Conservation (phyloP, 2,113 vertebrate species). For the Sula dactylatra region DNA sequence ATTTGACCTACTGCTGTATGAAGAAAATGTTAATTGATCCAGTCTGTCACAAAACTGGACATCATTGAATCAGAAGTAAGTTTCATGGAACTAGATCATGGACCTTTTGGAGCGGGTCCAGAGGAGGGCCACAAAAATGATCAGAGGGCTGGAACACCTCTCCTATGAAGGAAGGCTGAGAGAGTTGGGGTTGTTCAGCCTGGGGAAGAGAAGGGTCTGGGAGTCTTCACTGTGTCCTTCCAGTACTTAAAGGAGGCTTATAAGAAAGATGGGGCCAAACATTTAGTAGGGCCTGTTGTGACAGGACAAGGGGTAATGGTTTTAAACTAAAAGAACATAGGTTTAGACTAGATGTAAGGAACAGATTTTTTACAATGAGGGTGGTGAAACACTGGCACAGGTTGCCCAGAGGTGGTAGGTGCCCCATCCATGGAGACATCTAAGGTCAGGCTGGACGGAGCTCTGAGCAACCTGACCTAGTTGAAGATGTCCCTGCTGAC, state of each 20-base stretch:
- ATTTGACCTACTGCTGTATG: neutral
- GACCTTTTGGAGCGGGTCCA: neutral
- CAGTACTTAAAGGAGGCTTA: neutral
- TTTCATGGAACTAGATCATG: neutral
- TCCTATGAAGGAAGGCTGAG: neutral
- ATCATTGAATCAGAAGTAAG: neutral
- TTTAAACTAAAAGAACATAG: neutral
- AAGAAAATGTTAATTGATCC: neutral
- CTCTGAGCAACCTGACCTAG: neutral
- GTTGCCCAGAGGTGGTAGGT: neutral
- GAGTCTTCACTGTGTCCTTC: neutral
- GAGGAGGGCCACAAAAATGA: neutral
- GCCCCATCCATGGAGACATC: neutral
- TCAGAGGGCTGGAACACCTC: neutral
- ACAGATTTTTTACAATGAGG: neutral
- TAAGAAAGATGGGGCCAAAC: neutral
- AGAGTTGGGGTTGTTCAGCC: too few species aligned
- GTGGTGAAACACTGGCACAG: neutral
- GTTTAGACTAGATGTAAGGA: neutral
- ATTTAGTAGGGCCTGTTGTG: neutral
- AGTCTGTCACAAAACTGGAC: neutral
- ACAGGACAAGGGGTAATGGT: neutral
- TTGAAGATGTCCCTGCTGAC: neutral
- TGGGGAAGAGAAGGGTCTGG: too few species aligned
- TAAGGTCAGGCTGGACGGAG: neutral